Evolutionary conservation across 53 echinoderm and acorn worm genomes (phyloP).

Genomic region (Mesocentrotus franciscanus): DNA sequence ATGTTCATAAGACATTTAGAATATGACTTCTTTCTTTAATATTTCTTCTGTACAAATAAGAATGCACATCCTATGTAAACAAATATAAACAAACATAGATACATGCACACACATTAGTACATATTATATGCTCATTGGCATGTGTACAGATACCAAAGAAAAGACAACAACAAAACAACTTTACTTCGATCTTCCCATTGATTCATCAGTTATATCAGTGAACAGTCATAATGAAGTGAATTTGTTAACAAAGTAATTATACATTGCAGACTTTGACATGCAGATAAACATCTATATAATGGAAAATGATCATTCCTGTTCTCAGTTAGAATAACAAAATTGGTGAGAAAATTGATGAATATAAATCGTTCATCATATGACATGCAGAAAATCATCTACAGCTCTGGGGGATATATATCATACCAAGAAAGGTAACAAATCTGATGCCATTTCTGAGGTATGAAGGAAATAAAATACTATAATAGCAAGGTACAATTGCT

Average conservation of each 20-base stretch:
- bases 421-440: no score
- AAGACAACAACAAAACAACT: no score
- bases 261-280: not conserved
- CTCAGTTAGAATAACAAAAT: not conserved
- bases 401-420: no score
- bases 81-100: conserved; percentile 16
- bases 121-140: not conserved
- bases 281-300: no score
- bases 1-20: not conserved
- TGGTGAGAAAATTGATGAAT: no score
- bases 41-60: not conserved
- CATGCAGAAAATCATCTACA: no score
- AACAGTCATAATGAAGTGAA: not conserved
- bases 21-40: conserved; percentile 8
- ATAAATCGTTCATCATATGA: no score
- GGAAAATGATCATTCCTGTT: not conserved
- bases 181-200: no score
- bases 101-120: not conserved
- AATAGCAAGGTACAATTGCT: no score
- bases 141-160: not conserved
- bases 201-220: no score
- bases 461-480: no score
- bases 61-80: not conserved
- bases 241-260: not conserved
- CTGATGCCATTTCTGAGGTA: no score